These are phyloP conservation scores for Loris lydekkerianus DNA, from an alignment of 2,797 vertebrate genomes.

Conservation along the genomic window DNA sequence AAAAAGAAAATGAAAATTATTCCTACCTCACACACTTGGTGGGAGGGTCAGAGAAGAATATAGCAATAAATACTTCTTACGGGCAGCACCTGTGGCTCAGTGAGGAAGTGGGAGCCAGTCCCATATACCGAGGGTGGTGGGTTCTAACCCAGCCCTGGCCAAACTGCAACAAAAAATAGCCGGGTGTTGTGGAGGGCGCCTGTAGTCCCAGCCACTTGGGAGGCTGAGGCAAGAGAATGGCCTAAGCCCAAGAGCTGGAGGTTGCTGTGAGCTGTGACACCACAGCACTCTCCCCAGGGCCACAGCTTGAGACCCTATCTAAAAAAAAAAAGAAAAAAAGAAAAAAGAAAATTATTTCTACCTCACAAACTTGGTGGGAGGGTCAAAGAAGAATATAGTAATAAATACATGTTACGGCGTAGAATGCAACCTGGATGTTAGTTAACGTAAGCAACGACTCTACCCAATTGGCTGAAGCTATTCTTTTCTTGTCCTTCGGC, in stretches of 20 bases:
- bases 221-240: too few species aligned
- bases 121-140: too few species aligned
- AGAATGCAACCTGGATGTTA: not conserved
- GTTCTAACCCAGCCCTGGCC: too few species aligned
- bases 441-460: not conserved
- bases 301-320: too few species aligned
- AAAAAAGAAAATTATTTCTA: not conserved
- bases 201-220: too few species aligned
- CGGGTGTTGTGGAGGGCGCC: too few species aligned
- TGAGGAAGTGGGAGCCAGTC: too few species aligned
- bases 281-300: too few species aligned
- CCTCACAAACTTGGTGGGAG: not conserved
- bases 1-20: not conserved
- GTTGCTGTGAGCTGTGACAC: too few species aligned
- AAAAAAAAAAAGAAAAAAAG: too few species aligned
- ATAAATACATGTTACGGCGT: not conserved
- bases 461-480: constrained; percentile 9
- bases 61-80: not conserved
- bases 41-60: constrained; percentile 24
- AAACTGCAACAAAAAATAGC: too few species aligned
- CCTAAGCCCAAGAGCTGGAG: too few species aligned
- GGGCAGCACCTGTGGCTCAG: not conserved
- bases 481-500: constrained; percentile 32
- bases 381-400: not conserved
- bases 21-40: not conserved